These are phyloP conservation scores for Cynopterus sphinx DNA, from an alignment of 2,797 vertebrate genomes.

Conservation along the genomic window DNA sequence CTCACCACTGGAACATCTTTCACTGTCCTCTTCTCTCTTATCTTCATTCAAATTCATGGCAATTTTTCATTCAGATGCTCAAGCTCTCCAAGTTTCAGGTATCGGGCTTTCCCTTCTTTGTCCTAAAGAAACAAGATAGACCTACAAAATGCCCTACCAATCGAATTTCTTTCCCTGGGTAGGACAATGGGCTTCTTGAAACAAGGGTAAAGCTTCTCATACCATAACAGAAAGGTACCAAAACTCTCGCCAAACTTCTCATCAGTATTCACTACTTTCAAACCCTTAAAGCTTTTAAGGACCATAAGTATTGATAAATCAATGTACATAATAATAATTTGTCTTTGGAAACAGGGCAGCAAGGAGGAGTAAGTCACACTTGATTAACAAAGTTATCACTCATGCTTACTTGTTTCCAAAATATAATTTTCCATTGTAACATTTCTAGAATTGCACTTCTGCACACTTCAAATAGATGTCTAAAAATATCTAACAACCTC, in stretches of 20 bases:
- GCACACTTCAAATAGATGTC: not conserved
- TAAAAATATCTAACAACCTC: not conserved
- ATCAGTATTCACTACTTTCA: not conserved
- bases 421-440: not conserved
- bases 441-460: conserved; percentile 10
- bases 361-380: not conserved
- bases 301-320: not conserved
- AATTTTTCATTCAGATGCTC: conserved; percentile 77
- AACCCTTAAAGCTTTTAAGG: not conserved
- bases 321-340: not conserved
- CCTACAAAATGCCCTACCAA: conserved; percentile 49
- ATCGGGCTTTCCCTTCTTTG: conserved; percentile 46
- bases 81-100: conserved; percentile 75
- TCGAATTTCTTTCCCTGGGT: not conserved
- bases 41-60: conserved; percentile 79
- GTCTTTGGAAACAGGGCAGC: not conserved
- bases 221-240: not conserved
- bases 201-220: not conserved
- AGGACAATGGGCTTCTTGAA: not conserved
- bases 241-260: not conserved
- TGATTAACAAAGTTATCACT: not conserved
- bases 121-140: conserved; percentile 76
- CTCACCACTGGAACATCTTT: conserved; percentile 76
- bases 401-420: not conserved
- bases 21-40: conserved; percentile 77